Evolutionary conservation across 2,888 invertebrate genomes (phyloP), one percentile per base, ranked within the genome.

Genomic region (Micoletzkya japonica): DNA sequence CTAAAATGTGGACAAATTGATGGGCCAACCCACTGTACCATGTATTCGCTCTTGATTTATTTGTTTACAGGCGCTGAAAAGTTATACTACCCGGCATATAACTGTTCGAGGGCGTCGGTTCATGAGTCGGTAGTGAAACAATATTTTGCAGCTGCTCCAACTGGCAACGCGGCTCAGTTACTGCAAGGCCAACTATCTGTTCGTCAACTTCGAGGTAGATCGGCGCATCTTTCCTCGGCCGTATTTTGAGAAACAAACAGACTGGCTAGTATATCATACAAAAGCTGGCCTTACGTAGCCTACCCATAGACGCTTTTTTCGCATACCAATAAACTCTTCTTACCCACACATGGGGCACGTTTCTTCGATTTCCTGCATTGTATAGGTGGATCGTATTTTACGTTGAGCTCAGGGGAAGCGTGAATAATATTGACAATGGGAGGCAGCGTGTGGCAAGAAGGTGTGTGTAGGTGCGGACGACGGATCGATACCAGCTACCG

Each of bases 401-500:
- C 20, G 44, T 10, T 14, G 20, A 14, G 44, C 20, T 44, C 20
- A 20, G 10, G 44, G 44, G 10, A 14, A 14, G 44, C 10, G 10
- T 44, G 30, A 14, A 36, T 34, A 7, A 17, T 32, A 1, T 34
- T n/a, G 24, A n/a, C 28, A 63, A 24, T 49, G 44, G 10, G 20
- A 14, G 20, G 20, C 44, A 14, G 44, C 44, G 44, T 14, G 20
- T 32, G 1, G 32, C 10, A 59, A 1, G 61, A 32, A 20, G n/a
- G n/a, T n/a, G n/a, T 49, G 30, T 49, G 36, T 28, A 70, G 70
- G 78, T 81, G 10, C 72, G 82, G 52, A 80, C 82, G 14, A 82
- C 81, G 2, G 83, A 83, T 71, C 73, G 81, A 28, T 83, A 82
- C 70, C 77, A 80, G 61, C 73, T 83, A 56, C 81, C 82, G 24